phyloP scores from a whole-genome alignment of 2,113 vertebrate species.

The Riparia riparia region DNA sequence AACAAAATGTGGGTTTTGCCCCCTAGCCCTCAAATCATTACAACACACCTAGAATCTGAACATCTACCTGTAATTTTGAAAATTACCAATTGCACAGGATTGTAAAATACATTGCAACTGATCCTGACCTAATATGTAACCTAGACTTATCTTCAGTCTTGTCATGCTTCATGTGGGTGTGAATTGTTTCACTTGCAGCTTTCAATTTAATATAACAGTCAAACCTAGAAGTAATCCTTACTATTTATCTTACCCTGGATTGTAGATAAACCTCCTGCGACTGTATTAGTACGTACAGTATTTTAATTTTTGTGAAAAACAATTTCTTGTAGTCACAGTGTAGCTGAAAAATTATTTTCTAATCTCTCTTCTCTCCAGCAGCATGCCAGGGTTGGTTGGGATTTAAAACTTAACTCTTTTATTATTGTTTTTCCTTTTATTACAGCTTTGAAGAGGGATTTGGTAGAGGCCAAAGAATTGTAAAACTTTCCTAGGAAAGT shows the following conservation, averaged over 20 bases:
- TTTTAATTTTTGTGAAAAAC: slow-evolving; percentile 4
- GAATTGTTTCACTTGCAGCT: background rate
- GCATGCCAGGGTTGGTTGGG: background rate
- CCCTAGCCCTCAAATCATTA: background rate
- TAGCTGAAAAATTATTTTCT: background rate
- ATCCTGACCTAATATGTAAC: background rate
- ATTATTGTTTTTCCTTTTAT: background rate
- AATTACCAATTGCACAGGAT: background rate
- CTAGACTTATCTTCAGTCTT: background rate
- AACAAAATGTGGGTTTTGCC: background rate
- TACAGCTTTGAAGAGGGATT: background rate
- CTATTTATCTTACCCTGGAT: background rate
- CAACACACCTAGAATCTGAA: background rate
- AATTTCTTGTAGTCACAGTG: background rate
- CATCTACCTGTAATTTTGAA: background rate
- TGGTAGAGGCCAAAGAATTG: background rate
- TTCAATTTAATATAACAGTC: slow-evolving; percentile 16
- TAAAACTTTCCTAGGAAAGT: background rate
- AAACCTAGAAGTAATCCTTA: background rate
- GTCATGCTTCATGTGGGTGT: background rate
- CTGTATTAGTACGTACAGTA: background rate
- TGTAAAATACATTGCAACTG: background rate
- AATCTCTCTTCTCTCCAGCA: background rate
- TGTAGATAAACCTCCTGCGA: background rate
- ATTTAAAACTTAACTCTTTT: background rate